phyloP scores from a whole-genome alignment of 2,888 invertebrate species.

The Lysandra bellargus region DNA sequence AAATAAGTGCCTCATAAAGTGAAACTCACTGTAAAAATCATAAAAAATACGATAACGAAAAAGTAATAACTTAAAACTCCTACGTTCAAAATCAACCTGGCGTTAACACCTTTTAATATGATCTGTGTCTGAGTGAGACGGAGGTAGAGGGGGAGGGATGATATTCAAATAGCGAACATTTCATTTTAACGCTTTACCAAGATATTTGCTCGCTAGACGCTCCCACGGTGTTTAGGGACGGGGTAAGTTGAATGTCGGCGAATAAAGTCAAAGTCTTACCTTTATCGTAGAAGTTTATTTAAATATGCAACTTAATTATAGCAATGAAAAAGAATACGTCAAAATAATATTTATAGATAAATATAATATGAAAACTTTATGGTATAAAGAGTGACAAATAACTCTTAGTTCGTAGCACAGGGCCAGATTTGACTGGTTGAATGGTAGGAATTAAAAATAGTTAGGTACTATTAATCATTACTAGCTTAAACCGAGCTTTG shows the following conservation, averaged over 20 bases:
- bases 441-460: too few relatives aligned
- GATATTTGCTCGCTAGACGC: slow-evolving; percentile 75
- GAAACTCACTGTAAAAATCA: not conserved
- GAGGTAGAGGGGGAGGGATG: slow-evolving; percentile 47
- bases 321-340: not conserved
- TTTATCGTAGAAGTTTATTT: not conserved
- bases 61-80: not conserved
- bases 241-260: slow-evolving; percentile 34
- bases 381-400: not conserved
- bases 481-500: too few relatives aligned
- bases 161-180: slow-evolving; percentile 81
- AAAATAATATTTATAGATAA: not conserved
- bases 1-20: not conserved
- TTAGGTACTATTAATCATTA: too few relatives aligned
- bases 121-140: slow-evolving; percentile 12
- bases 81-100: slow-evolving; percentile 19
- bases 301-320: not conserved
- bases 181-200: slow-evolving; percentile 80
- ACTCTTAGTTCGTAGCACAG: not conserved
- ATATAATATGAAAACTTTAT: not conserved
- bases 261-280: not conserved
- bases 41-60: not conserved
- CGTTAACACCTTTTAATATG: slow-evolving; percentile 33
- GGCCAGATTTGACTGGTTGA: too few relatives aligned
- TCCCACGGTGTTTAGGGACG: slow-evolving; percentile 66